Evolutionary conservation across 2,797 vertebrate genomes (phyloP).

Genomic region (Lophius americanus): DNA sequence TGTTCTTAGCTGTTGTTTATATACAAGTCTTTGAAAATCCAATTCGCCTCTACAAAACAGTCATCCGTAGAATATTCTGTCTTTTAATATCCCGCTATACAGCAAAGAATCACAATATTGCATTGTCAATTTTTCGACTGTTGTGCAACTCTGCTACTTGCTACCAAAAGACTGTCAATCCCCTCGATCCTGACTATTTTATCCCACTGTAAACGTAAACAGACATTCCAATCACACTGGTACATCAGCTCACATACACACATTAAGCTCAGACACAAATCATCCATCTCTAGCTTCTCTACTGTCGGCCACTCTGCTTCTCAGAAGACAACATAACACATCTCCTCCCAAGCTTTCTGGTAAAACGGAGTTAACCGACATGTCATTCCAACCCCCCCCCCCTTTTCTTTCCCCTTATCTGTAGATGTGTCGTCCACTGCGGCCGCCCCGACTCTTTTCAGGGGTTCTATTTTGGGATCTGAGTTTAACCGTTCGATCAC

Average conservation of each 20-base stretch:
- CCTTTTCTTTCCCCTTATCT: constrained; percentile 62
- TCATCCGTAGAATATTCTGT: too few species aligned
- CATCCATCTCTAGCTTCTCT: constrained; percentile 11
- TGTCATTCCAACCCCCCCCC: constrained; percentile 25
- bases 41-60: too few species aligned
- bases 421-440: constrained; percentile 49
- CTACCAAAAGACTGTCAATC: constrained; percentile 16
- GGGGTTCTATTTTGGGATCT: constrained; percentile 67
- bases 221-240: background rate
- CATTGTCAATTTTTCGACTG: too few species aligned
- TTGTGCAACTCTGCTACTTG: background rate
- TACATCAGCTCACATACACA: background rate
- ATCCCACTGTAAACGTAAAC: constrained; percentile 7
- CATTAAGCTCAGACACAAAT: constrained; percentile 17
- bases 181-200: constrained; percentile 18
- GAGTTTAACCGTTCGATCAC: constrained; percentile 51
- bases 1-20: too few species aligned
- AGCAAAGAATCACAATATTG: too few species aligned
- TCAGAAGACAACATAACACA: constrained; percentile 4
- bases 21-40: too few species aligned
- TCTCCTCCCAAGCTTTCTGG: constrained; percentile 40
- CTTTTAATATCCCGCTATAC: too few species aligned
- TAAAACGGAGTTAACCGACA: constrained; percentile 37
- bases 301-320: constrained; percentile 3
- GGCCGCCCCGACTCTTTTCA: constrained; percentile 42